A percentile compares a stretch with the other conserved stretches of the same genome.
Conservation (phyloP, 2,113 vertebrate species). For the Propithecus coquereli region DNA sequence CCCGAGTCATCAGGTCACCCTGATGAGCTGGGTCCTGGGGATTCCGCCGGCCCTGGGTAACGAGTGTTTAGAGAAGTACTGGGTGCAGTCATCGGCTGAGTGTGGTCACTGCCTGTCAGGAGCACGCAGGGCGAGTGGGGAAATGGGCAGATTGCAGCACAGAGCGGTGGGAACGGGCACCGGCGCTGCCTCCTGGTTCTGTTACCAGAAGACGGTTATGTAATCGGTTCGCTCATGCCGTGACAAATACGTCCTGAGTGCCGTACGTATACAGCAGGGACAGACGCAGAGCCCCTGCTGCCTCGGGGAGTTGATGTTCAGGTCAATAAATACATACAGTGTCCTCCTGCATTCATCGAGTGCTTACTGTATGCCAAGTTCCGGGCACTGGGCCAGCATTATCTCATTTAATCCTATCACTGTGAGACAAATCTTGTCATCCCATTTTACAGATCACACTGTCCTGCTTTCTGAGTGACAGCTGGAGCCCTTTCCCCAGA, state of each 20-base stretch:
- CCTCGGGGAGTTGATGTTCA: not conserved
- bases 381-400: accelerated
- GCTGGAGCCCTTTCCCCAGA: not conserved
- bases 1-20: not conserved
- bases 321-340: not conserved
- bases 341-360: not conserved
- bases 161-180: not conserved
- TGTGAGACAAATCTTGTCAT: not conserved
- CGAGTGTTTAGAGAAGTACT: conserved; percentile 56
- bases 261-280: accelerated
- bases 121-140: not conserved
- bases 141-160: conserved; percentile 33
- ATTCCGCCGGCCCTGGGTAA: not conserved
- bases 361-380: not conserved
- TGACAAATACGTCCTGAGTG: not conserved
- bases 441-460: not conserved
- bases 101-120: conserved; percentile 40
- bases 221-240: accelerated
- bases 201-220: not conserved
- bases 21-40: not conserved
- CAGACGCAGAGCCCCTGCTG: not conserved
- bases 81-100: not conserved
- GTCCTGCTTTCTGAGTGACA: not conserved
- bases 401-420: not conserved
- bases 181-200: not conserved